These are phyloP conservation scores for Hipparchia sbordonii DNA, from an alignment of 2,888 invertebrate species.

Conservation along the genomic window DNA sequence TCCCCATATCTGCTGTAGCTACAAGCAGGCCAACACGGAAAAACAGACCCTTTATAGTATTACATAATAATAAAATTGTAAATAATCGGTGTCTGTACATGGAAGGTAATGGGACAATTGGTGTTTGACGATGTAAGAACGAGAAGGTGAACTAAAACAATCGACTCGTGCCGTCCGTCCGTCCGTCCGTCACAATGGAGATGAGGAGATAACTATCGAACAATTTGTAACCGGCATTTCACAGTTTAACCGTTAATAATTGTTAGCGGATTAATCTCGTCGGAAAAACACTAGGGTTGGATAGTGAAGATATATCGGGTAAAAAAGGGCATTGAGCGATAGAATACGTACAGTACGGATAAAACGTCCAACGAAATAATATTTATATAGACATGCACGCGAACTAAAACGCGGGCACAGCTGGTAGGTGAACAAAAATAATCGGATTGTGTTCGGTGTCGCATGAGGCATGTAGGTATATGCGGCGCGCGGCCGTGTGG, in stretches of 20 bases:
- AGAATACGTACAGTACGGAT: slow-evolving; percentile 45
- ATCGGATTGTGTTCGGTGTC: slow-evolving; percentile 64
- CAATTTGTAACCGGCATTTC: slow-evolving; percentile 45
- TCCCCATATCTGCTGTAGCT: slow-evolving; percentile 68
- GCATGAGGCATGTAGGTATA: slow-evolving; percentile 59
- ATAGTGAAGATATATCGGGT: slow-evolving; percentile 10
- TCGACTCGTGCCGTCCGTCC: slow-evolving; percentile 37
- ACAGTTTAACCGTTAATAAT: slow-evolving; percentile 40
- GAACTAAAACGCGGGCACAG: slow-evolving; percentile 36
- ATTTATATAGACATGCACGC: slow-evolving; percentile 39
- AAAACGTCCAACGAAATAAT: slow-evolving; percentile 42
- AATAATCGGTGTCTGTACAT: slow-evolving; percentile 44
- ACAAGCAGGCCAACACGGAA: slow-evolving; percentile 71
- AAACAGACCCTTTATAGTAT: slow-evolving; percentile 58
- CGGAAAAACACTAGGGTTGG: slow-evolving; percentile 16
- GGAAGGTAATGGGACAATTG: slow-evolving; percentile 38
- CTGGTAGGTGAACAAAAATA: slow-evolving; percentile 40
- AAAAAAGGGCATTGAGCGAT: slow-evolving; percentile 23
- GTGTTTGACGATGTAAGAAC: slow-evolving; percentile 35
- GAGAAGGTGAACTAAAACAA: slow-evolving; percentile 19
- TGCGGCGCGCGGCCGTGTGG: slow-evolving; percentile 64
- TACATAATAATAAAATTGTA: slow-evolving; percentile 48
- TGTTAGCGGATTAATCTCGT: background rate
- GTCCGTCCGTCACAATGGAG: slow-evolving; percentile 23
- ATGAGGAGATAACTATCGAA: slow-evolving; percentile 27